Percentiles rank a stretch among this genome's conserved stretches.
Evolutionary conservation across 2,888 invertebrate species (phyloP).

Genomic region (Synergus japonicus): DNA sequence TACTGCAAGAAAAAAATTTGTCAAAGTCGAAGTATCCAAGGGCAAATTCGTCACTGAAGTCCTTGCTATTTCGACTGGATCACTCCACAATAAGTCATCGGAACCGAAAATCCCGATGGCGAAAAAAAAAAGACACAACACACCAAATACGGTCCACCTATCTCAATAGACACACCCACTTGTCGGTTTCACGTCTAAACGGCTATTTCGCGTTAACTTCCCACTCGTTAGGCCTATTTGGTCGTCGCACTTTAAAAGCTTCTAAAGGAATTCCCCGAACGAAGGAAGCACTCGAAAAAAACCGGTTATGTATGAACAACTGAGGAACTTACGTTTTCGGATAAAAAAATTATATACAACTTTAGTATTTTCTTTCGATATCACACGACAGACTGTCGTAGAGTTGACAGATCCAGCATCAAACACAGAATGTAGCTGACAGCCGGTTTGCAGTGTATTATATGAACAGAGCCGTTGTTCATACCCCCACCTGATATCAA

Average conservation of each 20-base stretch:
- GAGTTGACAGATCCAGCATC: conserved; percentile 70
- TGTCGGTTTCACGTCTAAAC: conserved; percentile 41
- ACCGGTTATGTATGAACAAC: conserved; percentile 13
- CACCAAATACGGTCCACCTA: conserved; percentile 59
- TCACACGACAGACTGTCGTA: conserved; percentile 64
- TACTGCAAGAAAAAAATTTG: background rate
- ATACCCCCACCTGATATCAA: conserved; percentile 61
- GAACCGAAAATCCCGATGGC: conserved; percentile 21
- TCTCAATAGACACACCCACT: conserved; percentile 56
- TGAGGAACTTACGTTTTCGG: conserved; percentile 63
- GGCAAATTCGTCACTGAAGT: background rate
- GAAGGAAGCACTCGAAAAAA: conserved; percentile 27
- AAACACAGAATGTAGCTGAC: conserved; percentile 73
- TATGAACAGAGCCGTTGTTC: conserved; percentile 69
- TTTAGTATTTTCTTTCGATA: conserved; percentile 58
- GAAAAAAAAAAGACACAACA: conserved; percentile 52
- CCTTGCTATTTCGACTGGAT: background rate
- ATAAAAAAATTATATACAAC: conserved; percentile 72
- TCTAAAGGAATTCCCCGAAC: background rate
- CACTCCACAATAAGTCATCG: background rate
- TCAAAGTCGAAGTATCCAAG: background rate
- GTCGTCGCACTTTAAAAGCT: conserved; percentile 8
- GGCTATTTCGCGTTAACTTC: conserved; percentile 11
- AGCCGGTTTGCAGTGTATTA: conserved; percentile 72
- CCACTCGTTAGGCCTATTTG: conserved; percentile 1